Conservation (phyloP, 2,888 invertebrate genomes). For the Aporophyla lueneburgensis region DNA sequence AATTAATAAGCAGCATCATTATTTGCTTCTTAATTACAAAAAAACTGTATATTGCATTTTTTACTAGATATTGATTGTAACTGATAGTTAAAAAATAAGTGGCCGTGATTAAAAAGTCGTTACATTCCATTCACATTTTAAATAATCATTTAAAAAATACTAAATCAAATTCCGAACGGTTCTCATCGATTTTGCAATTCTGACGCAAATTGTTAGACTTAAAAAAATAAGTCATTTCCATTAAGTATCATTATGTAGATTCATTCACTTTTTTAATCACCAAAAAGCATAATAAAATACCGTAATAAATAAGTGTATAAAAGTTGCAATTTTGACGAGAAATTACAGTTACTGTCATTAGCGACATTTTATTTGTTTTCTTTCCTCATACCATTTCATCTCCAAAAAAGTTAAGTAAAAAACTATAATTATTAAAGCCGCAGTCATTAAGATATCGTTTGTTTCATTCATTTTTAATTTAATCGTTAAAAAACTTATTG, state of each 20-base stretch:
- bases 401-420: not conserved
- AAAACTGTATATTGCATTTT: not conserved
- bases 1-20: not conserved
- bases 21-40: not conserved
- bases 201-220: not conserved
- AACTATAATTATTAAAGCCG: not conserved
- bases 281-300: not conserved
- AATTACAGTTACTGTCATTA: too few species aligned
- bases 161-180: not conserved
- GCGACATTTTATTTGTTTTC: not conserved
- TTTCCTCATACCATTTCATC: not conserved
- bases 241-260: too few species aligned
- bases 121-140: not conserved
- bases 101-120: not conserved
- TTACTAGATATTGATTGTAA: not conserved
- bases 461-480: not conserved
- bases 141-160: too few species aligned
- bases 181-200: not conserved
- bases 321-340: not conserved
- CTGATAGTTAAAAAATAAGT: not conserved
- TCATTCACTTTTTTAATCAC: not conserved
- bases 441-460: not conserved
- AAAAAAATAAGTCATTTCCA: not conserved
- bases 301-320: too few species aligned
- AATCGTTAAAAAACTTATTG: not conserved